Conservation (phyloP, 2,113 vertebrate species). For the Myrmecobius fasciatus region DNA sequence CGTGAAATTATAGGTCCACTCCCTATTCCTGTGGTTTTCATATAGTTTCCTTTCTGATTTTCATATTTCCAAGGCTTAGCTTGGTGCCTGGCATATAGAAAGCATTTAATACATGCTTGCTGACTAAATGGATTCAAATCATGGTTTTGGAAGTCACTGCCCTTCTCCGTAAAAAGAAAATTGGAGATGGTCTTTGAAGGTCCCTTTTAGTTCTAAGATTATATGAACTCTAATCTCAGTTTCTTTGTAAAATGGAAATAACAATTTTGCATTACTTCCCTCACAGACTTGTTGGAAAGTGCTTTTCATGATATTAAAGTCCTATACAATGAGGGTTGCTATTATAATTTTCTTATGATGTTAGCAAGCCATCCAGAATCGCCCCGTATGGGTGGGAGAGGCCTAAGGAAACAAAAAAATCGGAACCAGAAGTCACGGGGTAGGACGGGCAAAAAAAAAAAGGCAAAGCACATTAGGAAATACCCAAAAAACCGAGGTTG, state of each 20-base stretch:
- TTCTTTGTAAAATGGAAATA: neutral
- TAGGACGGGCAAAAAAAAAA: neutral
- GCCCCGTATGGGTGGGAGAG: neutral
- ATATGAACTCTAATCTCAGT: neutral
- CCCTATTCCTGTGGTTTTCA: neutral
- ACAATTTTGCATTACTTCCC: neutral
- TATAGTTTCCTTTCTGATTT: neutral
- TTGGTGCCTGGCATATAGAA: neutral
- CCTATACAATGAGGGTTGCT: neutral
- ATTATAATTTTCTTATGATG: neutral
- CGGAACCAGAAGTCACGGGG: neutral
- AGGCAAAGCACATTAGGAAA: neutral
- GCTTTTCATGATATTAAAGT: neutral
- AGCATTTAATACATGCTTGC: neutral
- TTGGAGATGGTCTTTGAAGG: neutral
- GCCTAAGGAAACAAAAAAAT: neutral
- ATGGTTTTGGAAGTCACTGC: neutral
- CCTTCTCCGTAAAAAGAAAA: neutral
- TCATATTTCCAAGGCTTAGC: neutral
- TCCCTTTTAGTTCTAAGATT: neutral
- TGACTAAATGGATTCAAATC: neutral
- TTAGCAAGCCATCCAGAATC: neutral
- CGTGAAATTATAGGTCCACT: neutral
- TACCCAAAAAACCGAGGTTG: neutral
- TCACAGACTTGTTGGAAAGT: neutral